Conservation (phyloP, 2,888 invertebrate species). For the Archips crataeganus region DNA sequence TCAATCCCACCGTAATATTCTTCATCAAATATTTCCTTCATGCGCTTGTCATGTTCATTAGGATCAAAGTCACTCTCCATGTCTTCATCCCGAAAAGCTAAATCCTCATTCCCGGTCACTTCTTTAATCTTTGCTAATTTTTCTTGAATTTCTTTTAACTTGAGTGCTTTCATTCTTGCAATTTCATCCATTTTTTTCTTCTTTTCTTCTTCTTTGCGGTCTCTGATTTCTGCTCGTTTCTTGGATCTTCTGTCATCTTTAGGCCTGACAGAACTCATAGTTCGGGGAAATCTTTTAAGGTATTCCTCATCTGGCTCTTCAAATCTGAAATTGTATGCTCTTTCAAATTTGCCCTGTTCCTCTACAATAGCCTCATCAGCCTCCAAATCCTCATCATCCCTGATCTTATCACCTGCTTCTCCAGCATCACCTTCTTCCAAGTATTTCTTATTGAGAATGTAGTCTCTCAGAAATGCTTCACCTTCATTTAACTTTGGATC, state of each 20-base stretch:
- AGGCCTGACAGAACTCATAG: constrained; percentile 92
- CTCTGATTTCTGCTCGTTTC: constrained; percentile 91
- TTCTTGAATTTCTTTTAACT: constrained; percentile 95
- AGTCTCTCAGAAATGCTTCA: constrained; percentile 97
- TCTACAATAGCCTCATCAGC: constrained; percentile 93
- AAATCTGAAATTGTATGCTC: constrained; percentile 97
- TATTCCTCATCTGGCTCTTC: constrained; percentile 98
- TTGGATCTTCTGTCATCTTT: constrained; percentile 92
- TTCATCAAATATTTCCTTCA: constrained; percentile 94
- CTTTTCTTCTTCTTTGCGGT: constrained; percentile 92
- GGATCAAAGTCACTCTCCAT: constrained; percentile 97
- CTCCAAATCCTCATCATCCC: constrained; percentile 74
- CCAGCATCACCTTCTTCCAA: constrained; percentile 83
- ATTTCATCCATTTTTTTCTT: constrained; percentile 93
- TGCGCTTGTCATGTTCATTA: constrained; percentile 93
- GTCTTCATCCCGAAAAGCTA: constrained; percentile 91
- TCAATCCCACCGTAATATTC: constrained; percentile 92
- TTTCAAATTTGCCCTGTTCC: constrained; percentile 95
- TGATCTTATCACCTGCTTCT: constrained; percentile 73
- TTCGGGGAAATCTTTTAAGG: constrained; percentile 96
- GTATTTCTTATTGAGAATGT: constrained; percentile 93
- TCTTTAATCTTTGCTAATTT: constrained; percentile 94
- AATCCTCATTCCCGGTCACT: constrained; percentile 93
- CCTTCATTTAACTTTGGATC: constrained; percentile 92
- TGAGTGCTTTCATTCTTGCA: constrained; percentile 93